Conservation (phyloP, 2,888 invertebrate genomes). For the Sminthurides aquaticus region DNA sequence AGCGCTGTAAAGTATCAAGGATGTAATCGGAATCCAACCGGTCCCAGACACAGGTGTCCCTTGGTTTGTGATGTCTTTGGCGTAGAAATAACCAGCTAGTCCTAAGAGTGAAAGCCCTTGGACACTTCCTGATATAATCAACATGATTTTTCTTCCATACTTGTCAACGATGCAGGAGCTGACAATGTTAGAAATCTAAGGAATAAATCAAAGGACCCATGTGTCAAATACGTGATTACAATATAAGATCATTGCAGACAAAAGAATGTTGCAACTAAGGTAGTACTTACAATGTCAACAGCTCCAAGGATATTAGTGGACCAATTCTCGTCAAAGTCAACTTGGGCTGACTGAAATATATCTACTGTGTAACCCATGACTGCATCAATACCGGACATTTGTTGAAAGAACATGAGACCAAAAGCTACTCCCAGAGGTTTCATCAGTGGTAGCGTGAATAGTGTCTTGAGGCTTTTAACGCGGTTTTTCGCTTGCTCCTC, state of each 20-base stretch:
- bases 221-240: too few species aligned
- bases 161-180: conserved; percentile 5
- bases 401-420: conserved; percentile 38
- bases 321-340: conserved; percentile 49
- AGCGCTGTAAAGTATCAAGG: not conserved
- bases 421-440: conserved; percentile 36
- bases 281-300: conserved; percentile 50
- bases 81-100: conserved; percentile 11
- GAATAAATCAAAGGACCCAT: not conserved
- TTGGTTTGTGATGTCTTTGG: not conserved
- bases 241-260: not conserved
- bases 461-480: conserved; percentile 28
- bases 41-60: not conserved
- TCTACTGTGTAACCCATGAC: conserved; percentile 38
- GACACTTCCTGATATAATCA: conserved; percentile 6
- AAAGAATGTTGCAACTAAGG: not conserved
- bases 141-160: conserved; percentile 9
- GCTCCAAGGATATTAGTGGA: conserved; percentile 55
- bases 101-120: conserved; percentile 5
- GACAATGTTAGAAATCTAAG: not conserved
- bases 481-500: conserved; percentile 31
- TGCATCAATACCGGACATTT: conserved; percentile 42
- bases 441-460: conserved; percentile 27
- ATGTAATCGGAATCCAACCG: conserved; percentile 8
- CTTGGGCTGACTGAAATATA: conserved; percentile 56